These are phyloP conservation scores for Tenthredo amoena DNA, from an alignment of 2,888 invertebrate species.

Conservation along the genomic window DNA sequence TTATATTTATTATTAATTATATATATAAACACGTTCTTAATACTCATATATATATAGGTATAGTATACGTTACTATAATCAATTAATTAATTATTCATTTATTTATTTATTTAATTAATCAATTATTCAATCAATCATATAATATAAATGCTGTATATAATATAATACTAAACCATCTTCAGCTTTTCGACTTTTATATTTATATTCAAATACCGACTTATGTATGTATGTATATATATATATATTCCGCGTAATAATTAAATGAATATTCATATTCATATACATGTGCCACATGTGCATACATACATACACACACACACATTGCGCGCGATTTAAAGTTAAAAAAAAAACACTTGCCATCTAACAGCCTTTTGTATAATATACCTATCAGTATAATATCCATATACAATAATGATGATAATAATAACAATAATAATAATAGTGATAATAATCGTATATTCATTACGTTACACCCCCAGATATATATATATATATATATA, in stretches of 20 bases:
- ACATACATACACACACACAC: background rate
- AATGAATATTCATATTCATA: slow-evolving; percentile 2
- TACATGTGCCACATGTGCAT: background rate
- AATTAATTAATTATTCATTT: background rate
- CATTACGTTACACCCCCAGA: background rate
- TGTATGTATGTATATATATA: background rate
- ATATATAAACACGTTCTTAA: background rate
- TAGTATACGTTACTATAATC: background rate
- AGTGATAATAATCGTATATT: background rate
- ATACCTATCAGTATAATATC: background rate
- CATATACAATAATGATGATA: background rate
- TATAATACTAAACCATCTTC: background rate
- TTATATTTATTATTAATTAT: background rate
- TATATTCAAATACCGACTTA: background rate
- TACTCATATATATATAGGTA: background rate
- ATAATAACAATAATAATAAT: background rate
- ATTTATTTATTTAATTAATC: background rate
- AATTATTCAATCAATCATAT: background rate
- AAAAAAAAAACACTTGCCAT: background rate
- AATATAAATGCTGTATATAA: background rate
- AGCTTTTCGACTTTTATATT: background rate
- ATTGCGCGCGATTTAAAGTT: background rate
- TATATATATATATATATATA: no score
- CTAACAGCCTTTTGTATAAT: background rate
- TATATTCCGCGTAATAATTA: background rate